These are phyloP conservation scores for Intellagama lesueurii DNA, from an alignment of 2,797 vertebrate species.

Conservation along the genomic window DNA sequence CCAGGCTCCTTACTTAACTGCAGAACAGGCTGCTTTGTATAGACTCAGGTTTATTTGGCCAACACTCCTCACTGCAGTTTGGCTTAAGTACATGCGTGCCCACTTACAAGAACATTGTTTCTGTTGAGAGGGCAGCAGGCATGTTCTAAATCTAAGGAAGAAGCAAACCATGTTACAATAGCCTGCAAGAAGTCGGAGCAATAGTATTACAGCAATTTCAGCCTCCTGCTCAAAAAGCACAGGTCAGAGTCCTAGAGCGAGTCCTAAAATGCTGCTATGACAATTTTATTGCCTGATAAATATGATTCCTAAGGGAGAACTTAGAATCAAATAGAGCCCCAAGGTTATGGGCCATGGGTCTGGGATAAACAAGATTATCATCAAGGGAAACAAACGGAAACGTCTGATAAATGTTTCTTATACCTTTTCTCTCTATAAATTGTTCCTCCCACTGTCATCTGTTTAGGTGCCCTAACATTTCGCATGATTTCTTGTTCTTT, in stretches of 20 bases:
- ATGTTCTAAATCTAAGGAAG: not conserved
- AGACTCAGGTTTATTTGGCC: too few species aligned
- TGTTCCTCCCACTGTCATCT: not conserved
- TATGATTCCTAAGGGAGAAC: not conserved
- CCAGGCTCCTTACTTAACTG: too few species aligned
- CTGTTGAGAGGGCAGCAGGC: too few species aligned
- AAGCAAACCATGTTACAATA: constrained; percentile 7
- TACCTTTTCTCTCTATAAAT: fast-evolving
- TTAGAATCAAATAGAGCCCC: constrained; percentile 7
- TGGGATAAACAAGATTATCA: not conserved
- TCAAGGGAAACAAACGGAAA: constrained; percentile 7
- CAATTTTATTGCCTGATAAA: not conserved
- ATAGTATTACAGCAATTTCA: not conserved
- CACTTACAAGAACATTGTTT: too few species aligned
- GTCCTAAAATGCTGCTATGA: constrained; percentile 22
- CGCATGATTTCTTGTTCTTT: not conserved
- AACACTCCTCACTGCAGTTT: too few species aligned
- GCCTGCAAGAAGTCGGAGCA: not conserved
- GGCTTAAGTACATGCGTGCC: too few species aligned
- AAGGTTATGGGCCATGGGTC: constrained; percentile 7
- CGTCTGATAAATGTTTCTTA: constrained; percentile 2
- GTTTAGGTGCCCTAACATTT: constrained; percentile 11
- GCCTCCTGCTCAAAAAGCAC: not conserved
- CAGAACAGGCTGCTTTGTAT: too few species aligned
- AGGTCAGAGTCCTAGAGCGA: constrained; percentile 13